Percentiles rank a stretch among this genome's conserved stretches.
Evolutionary conservation across 2,113 vertebrate genomes (phyloP).

Genomic region (Accipiter cooperii): DNA sequence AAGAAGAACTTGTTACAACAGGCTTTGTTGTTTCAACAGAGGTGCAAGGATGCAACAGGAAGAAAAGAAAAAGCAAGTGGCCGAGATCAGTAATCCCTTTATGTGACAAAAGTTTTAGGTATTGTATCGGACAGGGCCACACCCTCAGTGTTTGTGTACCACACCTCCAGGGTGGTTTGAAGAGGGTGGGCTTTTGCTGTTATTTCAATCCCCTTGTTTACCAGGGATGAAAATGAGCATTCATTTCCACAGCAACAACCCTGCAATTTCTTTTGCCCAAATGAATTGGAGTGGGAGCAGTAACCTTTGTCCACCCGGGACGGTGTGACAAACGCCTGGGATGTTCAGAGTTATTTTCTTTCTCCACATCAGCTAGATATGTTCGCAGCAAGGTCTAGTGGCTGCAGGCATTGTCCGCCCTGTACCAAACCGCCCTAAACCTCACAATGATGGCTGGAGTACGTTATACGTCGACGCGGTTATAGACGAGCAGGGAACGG

Average conservation of each 20-base stretch:
- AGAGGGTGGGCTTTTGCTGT: background rate
- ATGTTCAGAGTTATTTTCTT: background rate
- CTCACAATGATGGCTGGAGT: rapidly evolving
- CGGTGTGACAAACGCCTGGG: background rate
- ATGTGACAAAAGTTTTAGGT: background rate
- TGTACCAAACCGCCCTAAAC: background rate
- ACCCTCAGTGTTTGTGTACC: no score
- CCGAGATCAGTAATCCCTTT: background rate
- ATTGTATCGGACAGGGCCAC: rapidly evolving
- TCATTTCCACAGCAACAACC: background rate
- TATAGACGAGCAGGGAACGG: rapidly evolving
- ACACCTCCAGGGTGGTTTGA: background rate
- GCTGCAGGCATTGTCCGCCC: background rate
- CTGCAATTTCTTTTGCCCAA: background rate
- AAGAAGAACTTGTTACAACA: background rate
- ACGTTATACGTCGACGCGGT: rapidly evolving
- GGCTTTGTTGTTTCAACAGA: background rate
- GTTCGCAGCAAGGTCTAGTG: background rate
- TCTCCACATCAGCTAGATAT: background rate
- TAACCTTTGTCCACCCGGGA: background rate
- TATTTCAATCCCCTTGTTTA: background rate
- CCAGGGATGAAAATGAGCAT: background rate
- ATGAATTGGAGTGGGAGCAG: background rate
- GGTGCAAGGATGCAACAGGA: rapidly evolving
- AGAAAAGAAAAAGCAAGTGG: background rate